Evolutionary conservation across 2,113 vertebrate genomes (phyloP).

Genomic region (Aptenodytes patagonicus): DNA sequence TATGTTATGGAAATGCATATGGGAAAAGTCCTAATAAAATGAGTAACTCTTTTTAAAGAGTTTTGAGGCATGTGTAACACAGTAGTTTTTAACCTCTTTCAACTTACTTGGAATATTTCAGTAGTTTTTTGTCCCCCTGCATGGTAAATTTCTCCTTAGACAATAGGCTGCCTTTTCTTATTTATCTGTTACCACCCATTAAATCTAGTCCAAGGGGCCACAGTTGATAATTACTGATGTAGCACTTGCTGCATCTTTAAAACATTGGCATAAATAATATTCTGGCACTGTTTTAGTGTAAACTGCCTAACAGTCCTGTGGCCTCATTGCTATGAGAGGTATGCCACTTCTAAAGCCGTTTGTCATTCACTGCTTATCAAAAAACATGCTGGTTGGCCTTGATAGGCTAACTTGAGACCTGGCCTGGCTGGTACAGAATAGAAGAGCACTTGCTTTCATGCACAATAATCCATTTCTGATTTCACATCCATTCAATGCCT

Average conservation of each 20-base stretch:
- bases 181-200: background rate
- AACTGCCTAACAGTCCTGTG: background rate
- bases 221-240: background rate
- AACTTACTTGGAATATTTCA: background rate
- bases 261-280: background rate
- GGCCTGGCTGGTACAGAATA: background rate
- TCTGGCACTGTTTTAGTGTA: background rate
- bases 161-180: background rate
- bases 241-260: background rate
- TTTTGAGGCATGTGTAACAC: background rate
- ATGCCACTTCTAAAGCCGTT: background rate
- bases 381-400: background rate
- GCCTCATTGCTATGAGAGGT: background rate
- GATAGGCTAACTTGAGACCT: background rate
- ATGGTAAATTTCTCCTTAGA: background rate
- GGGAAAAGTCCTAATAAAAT: background rate
- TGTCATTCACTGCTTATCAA: background rate
- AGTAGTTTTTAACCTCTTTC: background rate
- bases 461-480: background rate
- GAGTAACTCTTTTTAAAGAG: background rate
- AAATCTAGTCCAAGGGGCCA: background rate
- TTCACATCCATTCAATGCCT: background rate
- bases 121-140: background rate
- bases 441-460: background rate
- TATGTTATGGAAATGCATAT: background rate